Percentiles rank a stretch among this genome's conserved stretches.
These are phyloP conservation scores for Phylloscopus trochiloides DNA, from an alignment of 2,113 vertebrate species.

Conservation along the genomic window DNA sequence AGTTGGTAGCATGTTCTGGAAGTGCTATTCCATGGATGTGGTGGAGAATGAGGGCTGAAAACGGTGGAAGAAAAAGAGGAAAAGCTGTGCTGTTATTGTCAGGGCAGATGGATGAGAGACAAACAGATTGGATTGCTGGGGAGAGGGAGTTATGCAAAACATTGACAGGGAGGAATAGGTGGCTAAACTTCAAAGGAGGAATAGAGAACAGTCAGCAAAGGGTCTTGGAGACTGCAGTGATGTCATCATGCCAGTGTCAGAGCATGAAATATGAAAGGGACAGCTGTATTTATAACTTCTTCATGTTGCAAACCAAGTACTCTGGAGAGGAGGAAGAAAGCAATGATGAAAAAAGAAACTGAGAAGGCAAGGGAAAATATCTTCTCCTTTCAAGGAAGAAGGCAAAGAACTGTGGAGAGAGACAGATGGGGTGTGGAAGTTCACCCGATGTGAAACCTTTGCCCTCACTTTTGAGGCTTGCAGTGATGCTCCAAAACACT, in stretches of 20 bases:
- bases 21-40: neutral
- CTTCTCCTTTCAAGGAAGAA: neutral
- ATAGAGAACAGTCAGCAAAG: neutral
- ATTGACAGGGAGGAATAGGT: neutral
- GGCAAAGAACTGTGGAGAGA: neutral
- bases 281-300: constrained; percentile 1
- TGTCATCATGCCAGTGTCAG: neutral
- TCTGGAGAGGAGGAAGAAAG: neutral
- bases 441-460: neutral
- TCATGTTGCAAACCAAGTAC: neutral
- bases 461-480: neutral
- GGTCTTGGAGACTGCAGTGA: neutral
- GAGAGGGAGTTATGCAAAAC: neutral
- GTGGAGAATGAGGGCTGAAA: neutral
- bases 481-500: neutral
- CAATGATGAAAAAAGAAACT: neutral
- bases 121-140: neutral
- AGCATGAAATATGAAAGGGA: neutral
- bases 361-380: neutral
- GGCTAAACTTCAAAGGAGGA: neutral
- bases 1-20: constrained; percentile 11
- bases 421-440: neutral
- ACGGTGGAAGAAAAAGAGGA: neutral
- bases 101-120: neutral
- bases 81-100: constrained; percentile 11